Evolutionary conservation across 2,797 vertebrate genomes (phyloP).

Genomic region (Labeo calbasu): DNA sequence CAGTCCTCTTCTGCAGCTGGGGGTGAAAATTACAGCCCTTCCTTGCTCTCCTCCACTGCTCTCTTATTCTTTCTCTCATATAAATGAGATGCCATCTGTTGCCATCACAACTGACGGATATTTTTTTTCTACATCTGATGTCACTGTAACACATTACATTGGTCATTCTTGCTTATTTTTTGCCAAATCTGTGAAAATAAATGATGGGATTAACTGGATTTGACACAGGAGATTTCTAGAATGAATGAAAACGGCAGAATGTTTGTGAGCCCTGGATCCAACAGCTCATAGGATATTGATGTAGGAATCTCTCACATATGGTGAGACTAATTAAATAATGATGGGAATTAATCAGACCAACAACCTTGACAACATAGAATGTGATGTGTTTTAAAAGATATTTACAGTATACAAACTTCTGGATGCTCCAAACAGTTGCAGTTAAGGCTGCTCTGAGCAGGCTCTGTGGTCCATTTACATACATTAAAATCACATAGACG

Average conservation of each 20-base stretch:
- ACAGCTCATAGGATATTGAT: slow-evolving; percentile 38
- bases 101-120: slow-evolving; percentile 35
- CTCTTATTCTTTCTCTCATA: slow-evolving; percentile 32
- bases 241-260: neutral
- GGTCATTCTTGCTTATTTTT: slow-evolving; percentile 23
- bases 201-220: neutral
- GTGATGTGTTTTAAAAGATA: slow-evolving; percentile 11
- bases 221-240: slow-evolving; percentile 29
- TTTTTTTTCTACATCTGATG: slow-evolving; percentile 14
- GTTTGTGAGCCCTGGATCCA: neutral
- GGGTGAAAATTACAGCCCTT: slow-evolving; percentile 70
- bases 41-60: slow-evolving; percentile 23
- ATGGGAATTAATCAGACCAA: slow-evolving; percentile 34
- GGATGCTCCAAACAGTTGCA: neutral
- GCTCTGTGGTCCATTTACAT: neutral
- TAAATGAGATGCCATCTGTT: slow-evolving; percentile 46
- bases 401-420: neutral
- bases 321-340: slow-evolving; percentile 37
- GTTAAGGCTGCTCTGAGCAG: neutral
- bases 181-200: slow-evolving; percentile 11
- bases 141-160: slow-evolving; percentile 3
- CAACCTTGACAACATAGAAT: slow-evolving; percentile 19
- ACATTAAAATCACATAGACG: neutral
- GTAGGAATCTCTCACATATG: slow-evolving; percentile 24
- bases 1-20: slow-evolving; percentile 59